phyloP scores from a whole-genome alignment of 1,140 invertebrate genomes.

The Cotesia typhae region DNA sequence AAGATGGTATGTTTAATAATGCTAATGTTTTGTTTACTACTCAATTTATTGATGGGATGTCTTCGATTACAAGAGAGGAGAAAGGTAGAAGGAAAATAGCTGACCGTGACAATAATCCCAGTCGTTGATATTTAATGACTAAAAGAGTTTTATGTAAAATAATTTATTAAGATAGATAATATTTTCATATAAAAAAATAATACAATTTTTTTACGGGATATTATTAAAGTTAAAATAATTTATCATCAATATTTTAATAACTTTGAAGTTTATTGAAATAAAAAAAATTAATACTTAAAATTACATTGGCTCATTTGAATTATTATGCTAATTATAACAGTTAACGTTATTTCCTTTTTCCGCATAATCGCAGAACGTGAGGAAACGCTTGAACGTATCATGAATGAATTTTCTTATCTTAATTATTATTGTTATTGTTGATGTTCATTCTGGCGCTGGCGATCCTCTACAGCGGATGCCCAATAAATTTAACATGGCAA shows the following conservation, averaged over 20 bases:
- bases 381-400: not conserved
- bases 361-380: too few relatives aligned
- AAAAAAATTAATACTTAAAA: too few relatives aligned
- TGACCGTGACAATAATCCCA: slow-evolving; percentile 23
- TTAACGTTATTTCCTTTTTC: too few relatives aligned
- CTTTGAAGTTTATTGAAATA: too few relatives aligned
- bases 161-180: not conserved
- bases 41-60: slow-evolving; percentile 95
- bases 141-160: not conserved
- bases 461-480: slow-evolving; percentile 22
- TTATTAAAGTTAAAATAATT: too few relatives aligned
- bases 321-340: not conserved
- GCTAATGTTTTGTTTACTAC: slow-evolving; percentile 98
- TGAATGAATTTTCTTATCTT: not conserved
- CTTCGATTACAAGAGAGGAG: slow-evolving; percentile 80
- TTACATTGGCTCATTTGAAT: too few relatives aligned
- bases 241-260: too few relatives aligned
- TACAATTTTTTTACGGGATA: too few relatives aligned
- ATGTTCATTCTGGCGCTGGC: not conserved
- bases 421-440: not conserved
- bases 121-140: not conserved
- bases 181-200: too few relatives aligned
- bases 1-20: slow-evolving; percentile 99
- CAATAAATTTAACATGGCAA: slow-evolving; percentile 66
- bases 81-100: slow-evolving; percentile 37